Evolutionary conservation across 2,113 vertebrate genomes (phyloP), one percentile per base, ranked within the genome.

Genomic region (Tychaedon coryphoeus): DNA sequence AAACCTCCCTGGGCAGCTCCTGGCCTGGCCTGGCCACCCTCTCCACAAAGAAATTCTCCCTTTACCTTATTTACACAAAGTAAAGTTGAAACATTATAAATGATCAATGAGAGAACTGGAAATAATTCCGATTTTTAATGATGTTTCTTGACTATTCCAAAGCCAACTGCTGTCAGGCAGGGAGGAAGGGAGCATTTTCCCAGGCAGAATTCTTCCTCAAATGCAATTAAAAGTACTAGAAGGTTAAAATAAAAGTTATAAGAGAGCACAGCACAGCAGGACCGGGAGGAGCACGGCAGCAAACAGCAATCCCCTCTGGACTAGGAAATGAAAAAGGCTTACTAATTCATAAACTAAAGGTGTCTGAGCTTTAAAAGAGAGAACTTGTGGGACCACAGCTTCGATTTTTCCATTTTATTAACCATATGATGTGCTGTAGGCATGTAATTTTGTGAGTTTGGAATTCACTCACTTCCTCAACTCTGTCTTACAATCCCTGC

Each of bases 291-390:
- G 51, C 23, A 77, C 88, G 61, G 70, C 58, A 93, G 87, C 76
- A 93, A 96, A 50, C 57, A 82, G 51, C 22, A 64, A 79, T 80
- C 89, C 96, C 93, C 90, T 45, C 24, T 9, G 77, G 95, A 84
- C 45, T 82, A 23, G 12, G 84, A 93, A 91, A 95, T 92, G 88
- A 82, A 93, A 95, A 93, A 84, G 81, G n/a, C 75, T 96, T 94
- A 90, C 65, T 96, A 95, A 97, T 97, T 97, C 90, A 94, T 95
- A 96, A 97, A 93, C 90, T 58, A 47, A 50, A 96, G 88, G 86
- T 88, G 54, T 66, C 90, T 77, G 80, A 67, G 72, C 76, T 88
- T 94, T 87, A 95, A 77, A 90, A 65, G 65, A 79, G 88, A 84
- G 83, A 95, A 90, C 65, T 94, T 94, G 76, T 28, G 57, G 84